These are phyloP conservation scores for Abrostola tripartita DNA, from an alignment of 2,888 invertebrate genomes.

Conservation along the genomic window DNA sequence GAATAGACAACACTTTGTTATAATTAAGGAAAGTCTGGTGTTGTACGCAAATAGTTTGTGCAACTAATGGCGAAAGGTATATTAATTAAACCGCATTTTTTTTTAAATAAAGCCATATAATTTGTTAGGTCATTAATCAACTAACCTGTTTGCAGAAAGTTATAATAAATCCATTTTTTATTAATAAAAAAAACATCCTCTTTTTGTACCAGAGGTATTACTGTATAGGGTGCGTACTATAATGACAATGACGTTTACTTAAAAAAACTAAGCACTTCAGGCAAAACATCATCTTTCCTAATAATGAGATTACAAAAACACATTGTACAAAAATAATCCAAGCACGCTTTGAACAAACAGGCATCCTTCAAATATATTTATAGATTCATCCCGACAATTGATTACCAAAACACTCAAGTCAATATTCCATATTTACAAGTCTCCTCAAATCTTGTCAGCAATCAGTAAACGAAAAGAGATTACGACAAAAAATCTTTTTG, in stretches of 20 bases:
- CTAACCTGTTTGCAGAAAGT: neutral
- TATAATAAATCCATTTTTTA: too few species aligned
- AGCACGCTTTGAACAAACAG: constrained; percentile 4
- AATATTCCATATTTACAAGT: constrained; percentile 32
- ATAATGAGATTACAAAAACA: neutral
- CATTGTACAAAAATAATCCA: neutral
- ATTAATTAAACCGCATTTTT: constrained; percentile 1
- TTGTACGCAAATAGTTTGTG: constrained; percentile 4
- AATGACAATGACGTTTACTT: too few species aligned
- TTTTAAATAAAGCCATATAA: neutral
- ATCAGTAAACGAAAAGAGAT: constrained; percentile 58
- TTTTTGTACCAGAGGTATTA: too few species aligned
- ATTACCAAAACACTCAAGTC: constrained; percentile 28
- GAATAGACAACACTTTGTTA: constrained; percentile 11
- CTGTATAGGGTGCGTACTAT: too few species aligned
- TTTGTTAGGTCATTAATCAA: neutral
- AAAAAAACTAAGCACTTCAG: too few species aligned
- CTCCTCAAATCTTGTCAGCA: constrained; percentile 49
- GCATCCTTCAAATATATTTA: constrained; percentile 10
- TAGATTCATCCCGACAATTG: constrained; percentile 22
- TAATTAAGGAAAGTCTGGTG: constrained; percentile 9
- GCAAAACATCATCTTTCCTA: too few species aligned
- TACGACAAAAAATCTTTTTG: constrained; percentile 54
- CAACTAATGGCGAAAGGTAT: constrained; percentile 2
- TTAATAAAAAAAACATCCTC: too few species aligned